A percentile compares a stretch with the other conserved stretches of the same genome.
phyloP scores from a whole-genome alignment of 2,113 vertebrate genomes.

The Aphelocoma coerulescens region DNA sequence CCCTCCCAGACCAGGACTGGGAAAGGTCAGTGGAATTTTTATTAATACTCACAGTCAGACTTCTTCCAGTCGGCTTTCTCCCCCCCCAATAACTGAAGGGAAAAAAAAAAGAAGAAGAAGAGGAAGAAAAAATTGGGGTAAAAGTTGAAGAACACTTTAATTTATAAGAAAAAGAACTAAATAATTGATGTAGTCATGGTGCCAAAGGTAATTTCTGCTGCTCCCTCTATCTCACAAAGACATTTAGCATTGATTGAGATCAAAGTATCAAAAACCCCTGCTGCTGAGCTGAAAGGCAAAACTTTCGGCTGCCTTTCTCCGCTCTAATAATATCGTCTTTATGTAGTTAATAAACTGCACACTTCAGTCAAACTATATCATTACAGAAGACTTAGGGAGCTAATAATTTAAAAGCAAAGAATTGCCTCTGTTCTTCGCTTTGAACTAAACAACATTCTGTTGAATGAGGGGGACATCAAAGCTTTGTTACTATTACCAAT shows the following conservation, averaged over 20 bases:
- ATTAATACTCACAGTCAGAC: slow-evolving; percentile 35
- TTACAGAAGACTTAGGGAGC: slow-evolving; percentile 87
- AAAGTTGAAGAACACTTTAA: slow-evolving; percentile 80
- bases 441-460: slow-evolving; percentile 89
- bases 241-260: slow-evolving; percentile 92
- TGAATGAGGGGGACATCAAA: slow-evolving; percentile 85
- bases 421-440: slow-evolving; percentile 83
- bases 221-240: slow-evolving; percentile 84
- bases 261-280: slow-evolving; percentile 83
- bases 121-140: slow-evolving; percentile 41
- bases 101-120: not conserved
- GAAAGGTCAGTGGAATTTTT: slow-evolving; percentile 33
- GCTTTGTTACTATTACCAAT: slow-evolving; percentile 77
- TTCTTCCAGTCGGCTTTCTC: slow-evolving; percentile 25
- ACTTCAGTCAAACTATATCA: slow-evolving; percentile 90
- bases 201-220: slow-evolving; percentile 82
- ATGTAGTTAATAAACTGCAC: slow-evolving; percentile 91
- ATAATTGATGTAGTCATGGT: slow-evolving; percentile 84
- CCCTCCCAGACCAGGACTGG: not conserved
- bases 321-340: slow-evolving; percentile 90
- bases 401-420: slow-evolving; percentile 91
- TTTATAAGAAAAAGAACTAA: slow-evolving; percentile 82
- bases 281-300: slow-evolving; percentile 85
- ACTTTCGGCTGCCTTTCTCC: slow-evolving; percentile 77
- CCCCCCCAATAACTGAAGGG: not conserved